These are phyloP conservation scores for Horisme vitalbata DNA, from an alignment of 2,888 invertebrate genomes.

Conservation along the genomic window DNA sequence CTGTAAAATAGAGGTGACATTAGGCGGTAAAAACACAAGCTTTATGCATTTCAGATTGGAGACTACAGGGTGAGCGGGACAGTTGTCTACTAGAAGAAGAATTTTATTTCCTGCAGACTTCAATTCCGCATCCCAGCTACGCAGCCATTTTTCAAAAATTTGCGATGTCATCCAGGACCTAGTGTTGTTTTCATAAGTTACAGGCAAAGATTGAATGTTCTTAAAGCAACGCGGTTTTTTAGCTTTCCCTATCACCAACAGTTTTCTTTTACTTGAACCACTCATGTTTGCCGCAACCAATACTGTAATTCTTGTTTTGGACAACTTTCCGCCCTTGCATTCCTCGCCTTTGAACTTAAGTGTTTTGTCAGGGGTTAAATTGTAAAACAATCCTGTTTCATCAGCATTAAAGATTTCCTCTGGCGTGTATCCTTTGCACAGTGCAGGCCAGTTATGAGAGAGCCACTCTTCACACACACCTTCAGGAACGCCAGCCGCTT, in stretches of 20 bases:
- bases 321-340: conserved; percentile 48
- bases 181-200: conserved; percentile 36
- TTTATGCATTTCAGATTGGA: conserved; percentile 38
- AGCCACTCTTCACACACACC: conserved; percentile 18
- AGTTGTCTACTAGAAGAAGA: conserved; percentile 45
- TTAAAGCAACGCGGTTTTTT: conserved; percentile 34
- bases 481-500: conserved; percentile 30
- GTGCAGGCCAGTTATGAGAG: conserved; percentile 25
- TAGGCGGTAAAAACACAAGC: conserved; percentile 40
- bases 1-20: no score
- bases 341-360: conserved; percentile 39
- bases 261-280: conserved; percentile 47
- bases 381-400: conserved; percentile 40
- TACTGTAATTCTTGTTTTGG: conserved; percentile 46
- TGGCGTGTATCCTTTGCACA: conserved; percentile 34
- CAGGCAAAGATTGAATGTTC: conserved; percentile 26
- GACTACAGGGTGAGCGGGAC: conserved; percentile 39
- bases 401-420: conserved; percentile 41
- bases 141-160: conserved; percentile 36
- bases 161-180: conserved; percentile 52
- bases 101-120: conserved; percentile 38
- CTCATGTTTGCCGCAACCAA: conserved; percentile 33
- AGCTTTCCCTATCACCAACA: conserved; percentile 43
- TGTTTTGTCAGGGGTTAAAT: conserved; percentile 39
- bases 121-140: conserved; percentile 38